Evolutionary conservation across 2,888 invertebrate genomes (phyloP), one percentile per base, ranked within the genome.

Genomic region (Eupithecia abbreviata): DNA sequence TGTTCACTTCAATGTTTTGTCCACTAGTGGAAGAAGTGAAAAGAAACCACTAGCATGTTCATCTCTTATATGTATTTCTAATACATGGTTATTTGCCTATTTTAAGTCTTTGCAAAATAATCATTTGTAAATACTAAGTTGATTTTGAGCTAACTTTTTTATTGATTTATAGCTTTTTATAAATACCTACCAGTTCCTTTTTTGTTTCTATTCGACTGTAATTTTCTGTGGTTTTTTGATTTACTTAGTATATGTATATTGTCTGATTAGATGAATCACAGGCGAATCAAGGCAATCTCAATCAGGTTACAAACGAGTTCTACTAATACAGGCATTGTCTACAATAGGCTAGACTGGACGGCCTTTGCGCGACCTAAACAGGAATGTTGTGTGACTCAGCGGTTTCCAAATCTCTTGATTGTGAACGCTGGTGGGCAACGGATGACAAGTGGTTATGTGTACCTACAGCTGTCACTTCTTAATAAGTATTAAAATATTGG

Each of bases 271-370:
- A 62, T 62, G 62, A 62, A 62, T 62, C 62, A 62, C 62, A 4
- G 10, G 10, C 43, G 55, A 70, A 69, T 30, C 65, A 77, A 74
- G 72, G 43, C 45, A 71, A 71, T 73, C 49, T 49, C 70, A 76
- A 72, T 70, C 76, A 51, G 67, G 76, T 73, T 58, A 66, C 72
- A 74, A 74, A 75, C 75, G 72, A 70, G 69, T 77, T 75, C 74
- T 75, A 75, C 74, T 72, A 66, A 77, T 77, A 72, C 72, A 75
- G 77, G 75, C 72, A 73, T 77, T 74, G 74, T 77, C 74, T 72
- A 75, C n/a, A 67, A 15, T 47, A 62, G 66, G 69, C 71, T 30
- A 12, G 18, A 69, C 72, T 43, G 58, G 75, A 41, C 75, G 77
- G 74, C 77, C 77, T 77, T 77, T 77, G 75, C 73, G 65, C 75